Percentiles rank a stretch among this genome's conserved stretches.
phyloP scores from a whole-genome alignment of 2,888 invertebrate genomes.

The Ernsta delagoae region DNA sequence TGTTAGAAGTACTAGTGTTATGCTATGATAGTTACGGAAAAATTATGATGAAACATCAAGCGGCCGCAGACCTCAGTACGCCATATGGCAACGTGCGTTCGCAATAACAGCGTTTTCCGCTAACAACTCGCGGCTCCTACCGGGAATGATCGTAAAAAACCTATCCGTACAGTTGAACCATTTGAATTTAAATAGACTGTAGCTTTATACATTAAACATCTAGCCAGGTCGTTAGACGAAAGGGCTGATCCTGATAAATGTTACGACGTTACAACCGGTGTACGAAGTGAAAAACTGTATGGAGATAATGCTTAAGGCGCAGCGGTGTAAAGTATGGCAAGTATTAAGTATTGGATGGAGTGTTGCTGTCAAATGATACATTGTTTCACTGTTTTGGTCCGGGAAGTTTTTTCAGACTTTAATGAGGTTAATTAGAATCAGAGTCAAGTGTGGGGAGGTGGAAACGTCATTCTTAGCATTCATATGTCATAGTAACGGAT shows the following conservation, averaged over 20 bases:
- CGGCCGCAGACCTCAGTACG: constrained; percentile 39
- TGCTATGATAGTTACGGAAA: constrained; percentile 44
- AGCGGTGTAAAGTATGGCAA: too few relatives aligned
- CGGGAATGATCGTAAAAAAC: constrained; percentile 53
- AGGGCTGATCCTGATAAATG: constrained; percentile 35
- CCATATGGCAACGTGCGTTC: constrained; percentile 31
- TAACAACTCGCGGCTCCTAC: constrained; percentile 54
- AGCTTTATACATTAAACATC: constrained; percentile 36
- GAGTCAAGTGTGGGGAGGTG: too few relatives aligned
- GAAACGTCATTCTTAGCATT: too few relatives aligned
- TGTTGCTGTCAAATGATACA: too few relatives aligned
- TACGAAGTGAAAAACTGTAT: constrained; percentile 17
- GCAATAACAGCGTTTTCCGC: constrained; percentile 47
- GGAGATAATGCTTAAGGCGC: not conserved
- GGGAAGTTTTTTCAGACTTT: too few relatives aligned
- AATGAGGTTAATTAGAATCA: too few relatives aligned
- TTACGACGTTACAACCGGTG: constrained; percentile 27
- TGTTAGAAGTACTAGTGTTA: too few relatives aligned
- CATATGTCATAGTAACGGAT: too few relatives aligned
- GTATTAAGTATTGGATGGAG: too few relatives aligned
- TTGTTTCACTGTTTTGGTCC: too few relatives aligned
- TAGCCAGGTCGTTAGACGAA: constrained; percentile 34
- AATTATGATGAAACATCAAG: constrained; percentile 47
- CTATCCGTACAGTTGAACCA: constrained; percentile 41
- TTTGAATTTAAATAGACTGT: constrained; percentile 43